Evolutionary conservation across 1,140 invertebrate genomes (phyloP), one percentile per base, ranked within the genome.

Genomic region (Tetramorium parvispinum): DNA sequence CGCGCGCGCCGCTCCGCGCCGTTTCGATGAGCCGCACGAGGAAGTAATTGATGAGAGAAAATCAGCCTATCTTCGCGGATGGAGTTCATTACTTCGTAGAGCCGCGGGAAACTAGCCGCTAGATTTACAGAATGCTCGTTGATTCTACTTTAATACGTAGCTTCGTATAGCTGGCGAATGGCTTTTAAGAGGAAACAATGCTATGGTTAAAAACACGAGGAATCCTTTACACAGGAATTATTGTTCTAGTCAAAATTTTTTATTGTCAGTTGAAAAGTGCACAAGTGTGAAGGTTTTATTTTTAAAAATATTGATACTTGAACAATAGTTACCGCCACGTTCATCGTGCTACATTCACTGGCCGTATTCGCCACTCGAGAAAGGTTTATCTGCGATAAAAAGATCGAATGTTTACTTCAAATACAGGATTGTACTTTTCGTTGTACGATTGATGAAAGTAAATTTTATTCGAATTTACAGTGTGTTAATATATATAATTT

Each of bases 1-100:
- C 79, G 68, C 79, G 63, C 68, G 43, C 79, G 40, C 66, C 78
- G 43, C 79, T 24, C 66, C 78, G 37, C 32, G 32, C 66, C 51
- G 53, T 71, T 46, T 21, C 51, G 79, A 82, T 59, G 65, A 71
- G 78, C 65, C 77, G 61, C 46, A 82, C 66, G 40, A 59, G 79
- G 53, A 83, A 75, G 68, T 83, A 75, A 83, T 83, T 59, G 79
- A 83, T 49, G 79, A 75, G 79, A 83, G 79, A 83, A 83, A 75
- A 83, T 83, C 79, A 83, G 53, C 79, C 68, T 61, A 59, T 83
- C 79, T 61, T 37, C 68, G 21, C 79, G 79, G 24, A 75, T 59
- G 13, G 13, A n/a, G 68, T 55, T 75, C 68, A 83, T 83, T 75
- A 75, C 27, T 73, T 37, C 13, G 68, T 46, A 32, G 53, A 11